These are phyloP conservation scores for Anadara kagoshimensis DNA, from an alignment of 1,140 invertebrate species.

Conservation along the genomic window DNA sequence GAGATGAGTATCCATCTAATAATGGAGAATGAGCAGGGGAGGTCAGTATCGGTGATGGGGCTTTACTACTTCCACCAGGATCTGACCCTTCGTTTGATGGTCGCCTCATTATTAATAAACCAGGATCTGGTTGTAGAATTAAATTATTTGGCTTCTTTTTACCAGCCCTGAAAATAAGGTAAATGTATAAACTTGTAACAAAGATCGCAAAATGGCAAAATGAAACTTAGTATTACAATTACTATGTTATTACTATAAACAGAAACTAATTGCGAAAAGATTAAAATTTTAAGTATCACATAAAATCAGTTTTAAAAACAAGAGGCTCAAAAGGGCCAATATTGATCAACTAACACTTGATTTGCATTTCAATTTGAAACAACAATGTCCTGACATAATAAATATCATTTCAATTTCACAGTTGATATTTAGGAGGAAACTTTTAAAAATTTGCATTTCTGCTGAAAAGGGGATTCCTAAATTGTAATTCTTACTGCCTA, in stretches of 20 bases:
- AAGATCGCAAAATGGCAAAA: too few relatives aligned
- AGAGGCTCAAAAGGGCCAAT: too few relatives aligned
- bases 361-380: too few relatives aligned
- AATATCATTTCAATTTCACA: too few relatives aligned
- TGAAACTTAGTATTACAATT: background rate
- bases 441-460: too few relatives aligned
- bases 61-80: constrained; percentile 77
- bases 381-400: too few relatives aligned
- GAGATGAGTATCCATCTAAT: background rate
- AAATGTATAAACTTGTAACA: constrained; percentile 2
- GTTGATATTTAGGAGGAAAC: too few relatives aligned
- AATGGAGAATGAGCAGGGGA: constrained; percentile 76
- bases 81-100: constrained; percentile 77
- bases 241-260: background rate
- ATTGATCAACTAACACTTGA: too few relatives aligned
- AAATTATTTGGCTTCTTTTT: constrained; percentile 59
- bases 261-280: background rate
- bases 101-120: constrained; percentile 75
- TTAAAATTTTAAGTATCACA: background rate
- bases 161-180: constrained; percentile 36
- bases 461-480: too few relatives aligned
- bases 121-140: constrained; percentile 55
- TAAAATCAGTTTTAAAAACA: background rate
- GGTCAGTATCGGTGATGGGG: constrained; percentile 75
- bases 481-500: too few relatives aligned